Base-by-base conservation (phyloP, 2,797 vertebrate genomes). In the Malurus leucopterus region DNA sequence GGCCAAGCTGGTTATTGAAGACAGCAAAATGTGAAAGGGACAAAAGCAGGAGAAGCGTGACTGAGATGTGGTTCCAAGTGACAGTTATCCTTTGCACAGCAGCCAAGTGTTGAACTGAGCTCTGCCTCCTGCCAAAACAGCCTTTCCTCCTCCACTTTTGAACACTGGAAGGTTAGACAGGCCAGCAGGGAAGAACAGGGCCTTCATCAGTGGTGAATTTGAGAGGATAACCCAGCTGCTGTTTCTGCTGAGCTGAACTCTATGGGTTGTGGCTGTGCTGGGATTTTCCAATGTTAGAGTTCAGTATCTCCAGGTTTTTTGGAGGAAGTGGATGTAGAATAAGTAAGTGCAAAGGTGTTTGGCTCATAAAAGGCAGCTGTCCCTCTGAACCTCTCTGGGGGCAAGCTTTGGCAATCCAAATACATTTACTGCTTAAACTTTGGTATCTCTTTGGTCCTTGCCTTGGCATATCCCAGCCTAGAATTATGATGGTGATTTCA, bases 401-500 rank as follows among this genome's bases (percentile, higher is more conserved):
- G 23, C n/a, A 70, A 80, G 76, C 23, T n/a, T 46, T 34, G 44
- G 44, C 54, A 73, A 44, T 67, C 34, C 32, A 58, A 6, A 5
- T 29, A 46, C 11, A 13, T 55, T 80, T 58, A 17, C 41, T 58
- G 16, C 27, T 83, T 41, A 38, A 77, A 50, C 36, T 80, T 69
- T 6, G 13, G 3, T 83, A 34, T 62, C 64, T 72, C 10, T 41
- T 36, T 36, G 36, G 36, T 36, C 36, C 36, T 36, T 75, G 34
- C 44, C 23, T 40, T 47, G 40, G 30, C 0, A 0, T 67, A 29
- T 64, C 29, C 12, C 61, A 84, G 40, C 30, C 61, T 58, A 32
- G 20, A 24, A 23, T 11, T 8, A 24, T 0, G 1, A 13, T 23
- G 36, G 18, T 1, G 0, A 44, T 75, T 75, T 50, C 1, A 0